Conservation (phyloP, 64 coral and sea anemone species). For the Dendrophyllia cribrosa region DNA sequence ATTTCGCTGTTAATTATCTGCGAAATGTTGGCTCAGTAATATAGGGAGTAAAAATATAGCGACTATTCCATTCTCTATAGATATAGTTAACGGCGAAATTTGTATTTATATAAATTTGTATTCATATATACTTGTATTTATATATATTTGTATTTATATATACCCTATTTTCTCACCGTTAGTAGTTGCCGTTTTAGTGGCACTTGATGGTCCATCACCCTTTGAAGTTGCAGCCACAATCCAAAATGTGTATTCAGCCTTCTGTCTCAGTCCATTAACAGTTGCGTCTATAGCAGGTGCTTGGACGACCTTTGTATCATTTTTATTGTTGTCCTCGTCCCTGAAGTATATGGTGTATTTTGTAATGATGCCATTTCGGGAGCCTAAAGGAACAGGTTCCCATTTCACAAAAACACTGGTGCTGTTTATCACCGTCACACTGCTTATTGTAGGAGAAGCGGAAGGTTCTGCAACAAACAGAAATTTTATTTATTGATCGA, state of each 20-base stretch:
- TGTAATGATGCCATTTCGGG: not conserved
- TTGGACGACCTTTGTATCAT: too few species aligned
- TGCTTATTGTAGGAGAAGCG: not conserved
- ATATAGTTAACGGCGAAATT: too few species aligned
- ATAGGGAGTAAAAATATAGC: too few species aligned
- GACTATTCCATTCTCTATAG: too few species aligned
- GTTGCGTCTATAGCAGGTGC: not conserved
- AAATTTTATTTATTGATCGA: too few species aligned
- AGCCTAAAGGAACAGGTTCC: not conserved
- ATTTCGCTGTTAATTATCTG: too few species aligned
- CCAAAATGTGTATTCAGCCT: not conserved
- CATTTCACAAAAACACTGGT: not conserved
- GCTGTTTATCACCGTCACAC: not conserved
- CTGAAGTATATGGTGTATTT: not conserved
- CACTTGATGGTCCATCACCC: not conserved
- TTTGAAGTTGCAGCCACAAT: conserved; percentile 13
- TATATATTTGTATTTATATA: too few species aligned
- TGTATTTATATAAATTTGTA: too few species aligned
- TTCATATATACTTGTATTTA: too few species aligned
- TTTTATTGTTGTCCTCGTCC: not conserved
- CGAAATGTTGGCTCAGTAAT: too few species aligned
- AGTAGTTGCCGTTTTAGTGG: not conserved
- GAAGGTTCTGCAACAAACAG: not conserved
- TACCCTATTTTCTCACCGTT: not conserved
- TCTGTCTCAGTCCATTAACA: not conserved